Evolutionary conservation across 2,888 invertebrate genomes (phyloP), one percentile per base, ranked within the genome.

Genomic region (Cosmorhoe ocellata): DNA sequence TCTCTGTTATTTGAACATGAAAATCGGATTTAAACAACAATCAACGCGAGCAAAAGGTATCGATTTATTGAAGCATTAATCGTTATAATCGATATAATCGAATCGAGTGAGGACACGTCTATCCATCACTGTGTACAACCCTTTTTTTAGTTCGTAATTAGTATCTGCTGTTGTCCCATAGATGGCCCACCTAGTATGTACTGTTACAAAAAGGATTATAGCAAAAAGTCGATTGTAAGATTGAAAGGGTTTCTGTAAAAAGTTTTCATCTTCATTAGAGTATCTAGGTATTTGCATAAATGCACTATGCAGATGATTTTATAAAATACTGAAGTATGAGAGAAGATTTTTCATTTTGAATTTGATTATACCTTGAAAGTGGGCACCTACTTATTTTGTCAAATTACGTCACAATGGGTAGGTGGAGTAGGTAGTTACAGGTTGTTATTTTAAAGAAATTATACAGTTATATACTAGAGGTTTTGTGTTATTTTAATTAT

Each of bases 41-140:
- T 71, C 63, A 61, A 61, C 64, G 67, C 59, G 47, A 68, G 65
- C 69, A 76, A 74, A 79, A 77, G 76, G 64, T 58, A 67, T 74
- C 71, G 79, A 79, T 71, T 69, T 76, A 83, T 81, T 80, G 71
- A 67, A 64, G 67, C 79, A 76, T 80, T 76, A 75, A 79, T 80
- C 71, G 73, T 66, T 69, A 76, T 80, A 79, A 80, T 79, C 59
- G 55, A 55, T 54, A 60, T 51, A 55, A 57, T 57, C 78, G 74
- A 76, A 74, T 66, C 69, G 64, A 62, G 70, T 67, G 69, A 68
- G 60, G 66, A 57, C 59, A 59, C 64, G 71, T 69, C 73, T 72
- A 79, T 79, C 79, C 70, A 74, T 80, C 78, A 79, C 68, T 71
- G 66, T 61, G 50, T 45, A 47, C 37, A 59, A 46, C 53, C 59